Conservation (phyloP, 2,888 invertebrate genomes). For the Alcis repandata region DNA sequence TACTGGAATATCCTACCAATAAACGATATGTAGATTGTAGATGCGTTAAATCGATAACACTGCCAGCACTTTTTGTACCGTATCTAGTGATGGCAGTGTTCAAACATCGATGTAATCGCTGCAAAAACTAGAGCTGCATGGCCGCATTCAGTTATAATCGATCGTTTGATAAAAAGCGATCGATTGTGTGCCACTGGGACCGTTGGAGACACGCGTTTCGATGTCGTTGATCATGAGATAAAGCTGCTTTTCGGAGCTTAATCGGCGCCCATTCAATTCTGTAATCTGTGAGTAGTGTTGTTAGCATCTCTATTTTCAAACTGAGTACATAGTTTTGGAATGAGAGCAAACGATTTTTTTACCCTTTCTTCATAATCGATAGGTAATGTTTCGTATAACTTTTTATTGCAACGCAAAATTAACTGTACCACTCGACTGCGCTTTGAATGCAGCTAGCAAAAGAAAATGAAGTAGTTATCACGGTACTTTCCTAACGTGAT, state of each 20-base stretch:
- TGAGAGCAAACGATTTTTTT: conserved; percentile 1
- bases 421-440: conserved; percentile 12
- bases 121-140: conserved; percentile 60
- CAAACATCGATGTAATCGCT: conserved; percentile 54
- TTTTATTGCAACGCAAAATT: background rate
- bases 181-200: conserved; percentile 47
- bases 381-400: too few species aligned
- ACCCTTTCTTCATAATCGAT: too few species aligned
- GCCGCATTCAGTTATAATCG: conserved; percentile 50
- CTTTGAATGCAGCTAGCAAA: conserved; percentile 16
- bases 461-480: conserved; percentile 19
- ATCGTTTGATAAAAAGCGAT: conserved; percentile 54
- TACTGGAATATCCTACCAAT: conserved; percentile 42
- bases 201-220: conserved; percentile 27
- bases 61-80: conserved; percentile 35
- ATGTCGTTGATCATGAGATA: conserved; percentile 32
- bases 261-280: conserved; percentile 22
- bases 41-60: conserved; percentile 48
- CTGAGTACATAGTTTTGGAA: background rate
- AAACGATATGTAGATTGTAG: conserved; percentile 35
- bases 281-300: conserved; percentile 10
- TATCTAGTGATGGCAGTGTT: conserved; percentile 42
- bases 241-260: conserved; percentile 21
- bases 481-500: conserved; percentile 16
- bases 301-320: conserved; percentile 17